Evolutionary conservation across 1,140 invertebrate genomes (phyloP).

Genomic region (Polypedilum vanderplanki): DNA sequence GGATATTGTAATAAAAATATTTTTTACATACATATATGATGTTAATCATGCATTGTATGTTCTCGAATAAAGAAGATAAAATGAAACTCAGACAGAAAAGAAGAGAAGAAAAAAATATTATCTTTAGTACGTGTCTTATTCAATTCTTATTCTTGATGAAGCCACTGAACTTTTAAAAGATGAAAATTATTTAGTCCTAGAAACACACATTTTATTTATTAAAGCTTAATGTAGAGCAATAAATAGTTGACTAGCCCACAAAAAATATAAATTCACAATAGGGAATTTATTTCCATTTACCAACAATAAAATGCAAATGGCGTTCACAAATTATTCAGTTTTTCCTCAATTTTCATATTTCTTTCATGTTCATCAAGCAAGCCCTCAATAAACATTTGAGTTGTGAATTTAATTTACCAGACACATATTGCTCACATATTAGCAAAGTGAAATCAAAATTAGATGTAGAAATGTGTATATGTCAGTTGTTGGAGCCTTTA

Average conservation of each 20-base stretch:
- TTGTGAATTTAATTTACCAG: too few relatives aligned
- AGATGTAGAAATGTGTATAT: too few relatives aligned
- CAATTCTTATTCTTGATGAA: not conserved
- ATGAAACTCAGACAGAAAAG: not conserved
- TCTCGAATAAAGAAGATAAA: not conserved
- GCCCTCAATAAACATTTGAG: too few relatives aligned
- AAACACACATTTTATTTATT: too few relatives aligned
- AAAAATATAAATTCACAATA: not conserved
- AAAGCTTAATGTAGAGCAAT: too few relatives aligned
- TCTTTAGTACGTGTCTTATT: not conserved
- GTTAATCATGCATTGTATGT: not conserved
- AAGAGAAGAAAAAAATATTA: not conserved
- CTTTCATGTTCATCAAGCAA: not conserved
- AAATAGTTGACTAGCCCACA: not conserved
- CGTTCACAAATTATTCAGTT: conserved; percentile 7
- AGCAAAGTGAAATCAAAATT: too few relatives aligned
- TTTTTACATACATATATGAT: not conserved
- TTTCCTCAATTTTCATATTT: not conserved
- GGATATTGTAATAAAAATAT: not conserved
- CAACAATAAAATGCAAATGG: not conserved
- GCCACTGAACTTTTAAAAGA: not conserved
- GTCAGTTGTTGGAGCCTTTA: too few relatives aligned
- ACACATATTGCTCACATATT: too few relatives aligned
- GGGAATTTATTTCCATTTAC: not conserved
- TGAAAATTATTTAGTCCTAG: not conserved